Evolutionary conservation across 92 coral and sea anemone genomes (phyloP).

Genomic region (Galaxea fascicularis): DNA sequence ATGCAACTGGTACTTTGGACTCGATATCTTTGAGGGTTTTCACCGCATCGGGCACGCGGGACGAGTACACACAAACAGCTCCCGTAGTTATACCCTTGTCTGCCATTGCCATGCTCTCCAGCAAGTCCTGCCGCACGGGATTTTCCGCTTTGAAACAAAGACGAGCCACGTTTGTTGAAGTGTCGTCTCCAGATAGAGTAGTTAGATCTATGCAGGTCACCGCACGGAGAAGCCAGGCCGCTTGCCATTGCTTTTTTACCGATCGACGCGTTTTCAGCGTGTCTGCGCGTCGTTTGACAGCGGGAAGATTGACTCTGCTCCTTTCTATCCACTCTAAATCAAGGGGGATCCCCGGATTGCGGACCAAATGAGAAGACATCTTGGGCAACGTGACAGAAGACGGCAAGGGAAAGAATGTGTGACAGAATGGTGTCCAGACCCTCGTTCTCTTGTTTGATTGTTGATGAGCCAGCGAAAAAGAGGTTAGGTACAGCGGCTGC

Average conservation of each 20-base stretch:
- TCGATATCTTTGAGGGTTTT: conserved; percentile 77
- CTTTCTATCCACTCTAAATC: conserved; percentile 84
- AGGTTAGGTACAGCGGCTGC: background rate
- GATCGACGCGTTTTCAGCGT: conserved; percentile 98
- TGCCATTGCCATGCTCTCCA: conserved; percentile 84
- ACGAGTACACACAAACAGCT: conserved; percentile 95
- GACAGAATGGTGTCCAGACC: background rate
- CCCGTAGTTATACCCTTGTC: conserved; percentile 86
- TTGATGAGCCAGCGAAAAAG: conserved; percentile 7
- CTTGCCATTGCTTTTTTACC: conserved; percentile 97
- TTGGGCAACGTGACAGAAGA: background rate
- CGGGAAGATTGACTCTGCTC: conserved; percentile 90
- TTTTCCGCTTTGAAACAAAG: conserved; percentile 95
- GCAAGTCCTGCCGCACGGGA: conserved; percentile 88
- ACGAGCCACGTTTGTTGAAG: conserved; percentile 90
- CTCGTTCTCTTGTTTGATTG: background rate
- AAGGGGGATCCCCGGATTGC: conserved; percentile 87
- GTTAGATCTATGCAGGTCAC: conserved; percentile 96
- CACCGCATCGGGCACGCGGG: conserved; percentile 94
- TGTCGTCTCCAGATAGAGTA: conserved; percentile 95
- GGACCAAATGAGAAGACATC: conserved; percentile 89
- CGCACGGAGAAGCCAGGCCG: conserved; percentile 97
- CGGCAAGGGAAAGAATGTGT: background rate
- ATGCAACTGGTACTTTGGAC: conserved; percentile 89
- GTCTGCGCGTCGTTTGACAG: conserved; percentile 95